Conservation (phyloP, 2,797 vertebrate species). For the Phoxinus dragarum region DNA sequence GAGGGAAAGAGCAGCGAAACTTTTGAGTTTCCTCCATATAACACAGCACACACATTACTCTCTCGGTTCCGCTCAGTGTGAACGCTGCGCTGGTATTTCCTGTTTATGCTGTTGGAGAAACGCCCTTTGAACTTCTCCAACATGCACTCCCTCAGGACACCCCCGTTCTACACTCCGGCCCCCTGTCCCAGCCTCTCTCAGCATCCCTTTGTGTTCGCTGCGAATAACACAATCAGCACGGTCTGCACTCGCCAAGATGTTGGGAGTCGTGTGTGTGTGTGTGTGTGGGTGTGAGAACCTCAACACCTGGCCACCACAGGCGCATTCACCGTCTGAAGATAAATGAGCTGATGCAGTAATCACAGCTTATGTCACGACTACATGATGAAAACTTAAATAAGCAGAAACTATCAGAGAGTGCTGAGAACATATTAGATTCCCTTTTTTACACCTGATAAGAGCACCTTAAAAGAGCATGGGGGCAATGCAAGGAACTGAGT, state of each 20-base stretch:
- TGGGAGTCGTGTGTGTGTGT: neutral
- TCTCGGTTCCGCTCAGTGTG: slow-evolving; percentile 51
- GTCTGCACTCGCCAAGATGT: slow-evolving; percentile 10
- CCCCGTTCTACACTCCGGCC: slow-evolving; percentile 41
- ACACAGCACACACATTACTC: slow-evolving; percentile 30
- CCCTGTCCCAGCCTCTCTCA: slow-evolving; percentile 50
- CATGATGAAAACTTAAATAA: neutral
- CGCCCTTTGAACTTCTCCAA: slow-evolving; percentile 65
- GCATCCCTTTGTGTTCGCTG: slow-evolving; percentile 49
- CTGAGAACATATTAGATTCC: neutral
- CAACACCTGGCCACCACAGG: slow-evolving; percentile 38
- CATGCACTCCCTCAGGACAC: slow-evolving; percentile 59
- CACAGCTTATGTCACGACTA: neutral
- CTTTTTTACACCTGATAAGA: neutral
- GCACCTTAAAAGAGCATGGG: neutral
- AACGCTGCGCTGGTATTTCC: slow-evolving; percentile 67
- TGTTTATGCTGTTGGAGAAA: slow-evolving; percentile 63
- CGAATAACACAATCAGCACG: slow-evolving; percentile 39
- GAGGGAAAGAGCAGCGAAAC: neutral
- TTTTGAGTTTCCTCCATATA: slow-evolving; percentile 30
- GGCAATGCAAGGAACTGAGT: neutral
- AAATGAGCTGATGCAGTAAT: slow-evolving; percentile 22
- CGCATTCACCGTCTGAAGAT: neutral
- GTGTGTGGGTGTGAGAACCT: slow-evolving; percentile 19
- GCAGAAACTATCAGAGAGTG: neutral